These are phyloP conservation scores for Nothoprocta perdicaria DNA, from an alignment of 2,113 vertebrate genomes.

Conservation along the genomic window DNA sequence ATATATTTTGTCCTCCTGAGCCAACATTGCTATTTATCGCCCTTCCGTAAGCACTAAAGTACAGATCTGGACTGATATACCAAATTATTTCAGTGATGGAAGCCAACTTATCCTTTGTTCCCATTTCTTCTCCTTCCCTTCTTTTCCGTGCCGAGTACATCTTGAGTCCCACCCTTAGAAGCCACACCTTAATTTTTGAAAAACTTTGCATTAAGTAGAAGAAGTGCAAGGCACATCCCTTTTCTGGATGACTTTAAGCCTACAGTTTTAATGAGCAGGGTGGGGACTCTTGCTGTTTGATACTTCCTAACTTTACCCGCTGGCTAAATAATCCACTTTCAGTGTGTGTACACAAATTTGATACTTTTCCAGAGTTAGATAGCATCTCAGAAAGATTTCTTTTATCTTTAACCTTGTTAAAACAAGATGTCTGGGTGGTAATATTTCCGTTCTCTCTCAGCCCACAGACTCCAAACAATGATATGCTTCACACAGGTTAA, in stretches of 20 bases:
- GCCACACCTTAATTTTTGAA: not conserved
- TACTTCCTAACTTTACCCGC: not conserved
- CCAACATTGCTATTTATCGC: not conserved
- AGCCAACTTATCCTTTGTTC: not conserved
- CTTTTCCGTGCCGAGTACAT: not conserved
- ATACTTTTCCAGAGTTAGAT: slow-evolving; percentile 44
- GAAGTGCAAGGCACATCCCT: not conserved
- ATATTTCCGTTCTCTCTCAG: slow-evolving; percentile 37
- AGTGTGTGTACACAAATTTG: not conserved
- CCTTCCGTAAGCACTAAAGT: not conserved
- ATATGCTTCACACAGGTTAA: slow-evolving; percentile 2
- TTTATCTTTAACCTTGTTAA: slow-evolving; percentile 60
- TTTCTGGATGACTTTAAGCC: not conserved
- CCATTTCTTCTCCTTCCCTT: not conserved
- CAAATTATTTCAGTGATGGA: not conserved
- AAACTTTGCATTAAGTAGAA: not conserved
- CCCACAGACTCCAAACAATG: slow-evolving; percentile 29
- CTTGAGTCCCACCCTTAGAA: not conserved
- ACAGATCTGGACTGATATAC: not conserved
- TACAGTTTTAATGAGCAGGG: slow-evolving; percentile 27
- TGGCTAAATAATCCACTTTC: slow-evolving; percentile 35
- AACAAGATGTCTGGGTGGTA: slow-evolving; percentile 52
- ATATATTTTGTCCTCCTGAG: not conserved
- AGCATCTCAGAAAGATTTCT: slow-evolving; percentile 28
- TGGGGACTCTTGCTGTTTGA: not conserved